Evolutionary conservation across 2,113 vertebrate species (phyloP).

Genomic region (Microcebus ravelobensis): DNA sequence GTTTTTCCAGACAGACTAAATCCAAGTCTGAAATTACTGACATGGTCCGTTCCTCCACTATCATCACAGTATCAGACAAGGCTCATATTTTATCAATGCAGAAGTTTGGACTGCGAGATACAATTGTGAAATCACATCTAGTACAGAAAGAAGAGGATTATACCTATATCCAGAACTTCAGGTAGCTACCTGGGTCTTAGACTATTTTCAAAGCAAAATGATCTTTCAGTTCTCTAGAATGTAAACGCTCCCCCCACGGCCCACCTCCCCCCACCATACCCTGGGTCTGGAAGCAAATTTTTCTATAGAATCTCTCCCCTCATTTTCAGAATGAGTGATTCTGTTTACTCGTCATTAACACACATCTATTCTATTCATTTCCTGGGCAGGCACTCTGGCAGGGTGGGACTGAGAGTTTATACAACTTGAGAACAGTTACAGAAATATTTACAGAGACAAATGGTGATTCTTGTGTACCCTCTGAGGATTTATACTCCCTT

Average conservation of each 20-base stretch:
- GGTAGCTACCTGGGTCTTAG: slow-evolving; percentile 79
- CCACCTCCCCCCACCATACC: no score
- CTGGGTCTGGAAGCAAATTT: not conserved
- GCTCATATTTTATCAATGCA: slow-evolving; percentile 90
- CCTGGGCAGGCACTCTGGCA: not conserved
- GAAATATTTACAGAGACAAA: not conserved
- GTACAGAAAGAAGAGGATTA: slow-evolving; percentile 92
- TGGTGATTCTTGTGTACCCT: not conserved
- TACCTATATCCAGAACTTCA: slow-evolving; percentile 91
- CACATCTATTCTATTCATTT: not conserved
- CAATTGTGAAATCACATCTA: slow-evolving; percentile 92
- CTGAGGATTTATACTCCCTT: not conserved
- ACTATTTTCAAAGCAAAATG: not conserved
- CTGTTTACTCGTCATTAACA: not conserved
- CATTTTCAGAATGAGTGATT: not conserved
- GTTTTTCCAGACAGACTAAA: slow-evolving; percentile 84
- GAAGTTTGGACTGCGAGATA: slow-evolving; percentile 93
- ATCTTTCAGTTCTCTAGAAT: not conserved
- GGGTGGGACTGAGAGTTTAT: not conserved
- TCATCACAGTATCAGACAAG: slow-evolving; percentile 89
- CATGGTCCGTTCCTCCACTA: slow-evolving; percentile 87
- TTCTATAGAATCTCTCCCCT: not conserved
- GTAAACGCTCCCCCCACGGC: not conserved
- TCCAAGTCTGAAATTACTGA: slow-evolving; percentile 86
- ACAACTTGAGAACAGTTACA: not conserved